Evolutionary conservation across 2,113 vertebrate genomes (phyloP).

Genomic region (Protobothrops flavoviridis): DNA sequence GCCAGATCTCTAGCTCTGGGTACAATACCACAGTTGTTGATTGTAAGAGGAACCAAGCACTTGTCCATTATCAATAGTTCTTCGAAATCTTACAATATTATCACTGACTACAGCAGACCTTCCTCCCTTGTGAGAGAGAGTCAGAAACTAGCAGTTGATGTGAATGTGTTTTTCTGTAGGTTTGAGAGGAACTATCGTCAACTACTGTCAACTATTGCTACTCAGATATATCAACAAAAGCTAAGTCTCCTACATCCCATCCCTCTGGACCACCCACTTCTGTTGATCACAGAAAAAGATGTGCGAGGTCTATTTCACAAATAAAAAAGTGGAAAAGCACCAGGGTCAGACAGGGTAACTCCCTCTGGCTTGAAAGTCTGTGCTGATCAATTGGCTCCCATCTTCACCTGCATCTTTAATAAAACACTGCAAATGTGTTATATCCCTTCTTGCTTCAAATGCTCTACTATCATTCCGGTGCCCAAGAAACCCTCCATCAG

Average conservation of each 20-base stretch:
- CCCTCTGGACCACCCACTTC: not conserved
- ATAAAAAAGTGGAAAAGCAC: not conserved
- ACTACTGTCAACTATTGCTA: not conserved
- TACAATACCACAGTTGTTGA: too few relatives aligned
- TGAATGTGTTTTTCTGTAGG: not conserved
- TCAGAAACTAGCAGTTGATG: not conserved
- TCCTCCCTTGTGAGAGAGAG: not conserved
- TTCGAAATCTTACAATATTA: not conserved
- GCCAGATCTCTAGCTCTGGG: not conserved
- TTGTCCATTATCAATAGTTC: not conserved
- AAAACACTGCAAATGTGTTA: not conserved
- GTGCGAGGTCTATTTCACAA: not conserved
- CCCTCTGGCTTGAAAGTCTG: not conserved
- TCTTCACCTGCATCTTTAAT: too few relatives aligned
- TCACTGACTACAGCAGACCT: not conserved
- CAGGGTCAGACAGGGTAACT: not conserved
- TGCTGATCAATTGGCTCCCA: not conserved
- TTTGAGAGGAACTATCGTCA: not conserved
- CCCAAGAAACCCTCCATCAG: not conserved
- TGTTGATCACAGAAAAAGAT: not conserved
- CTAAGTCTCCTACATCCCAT: not conserved
- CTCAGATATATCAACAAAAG: not conserved
- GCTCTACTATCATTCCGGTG: not conserved
- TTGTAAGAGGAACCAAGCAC: not conserved
- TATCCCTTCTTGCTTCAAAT: not conserved